Evolutionary conservation across 2,113 vertebrate genomes (phyloP), one percentile per base, ranked within the genome.

Genomic region (Atlantisia rogersi): DNA sequence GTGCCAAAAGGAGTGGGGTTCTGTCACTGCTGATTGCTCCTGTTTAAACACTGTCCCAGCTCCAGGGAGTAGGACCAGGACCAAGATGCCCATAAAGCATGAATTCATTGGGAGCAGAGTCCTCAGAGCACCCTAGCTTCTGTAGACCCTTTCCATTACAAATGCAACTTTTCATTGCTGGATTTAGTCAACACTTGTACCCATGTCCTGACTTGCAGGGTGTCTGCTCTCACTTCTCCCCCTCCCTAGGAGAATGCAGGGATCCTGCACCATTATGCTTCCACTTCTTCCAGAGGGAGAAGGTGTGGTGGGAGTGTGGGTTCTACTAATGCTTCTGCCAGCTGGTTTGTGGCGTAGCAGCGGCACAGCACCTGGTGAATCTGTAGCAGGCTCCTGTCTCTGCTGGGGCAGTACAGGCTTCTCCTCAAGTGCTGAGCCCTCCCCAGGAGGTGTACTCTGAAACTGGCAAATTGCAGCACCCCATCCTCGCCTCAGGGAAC

Each of bases 321-420:
- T 90, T 84, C 64, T 83, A n/a, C 69, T 63, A 16, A 37, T 83
- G 70, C 70, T 92, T 86, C 63, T 94, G 58, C 87, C 58, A 39
- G 55, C 48, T 80, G 82, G 29, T 64, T 85, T 82, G 26, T 65
- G 19, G 74, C 3, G 0, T 42, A 81, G 94, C 84, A 87, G 67
- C 40, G 70, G n/a, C 40, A n/a, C 68, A 52, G 67, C 42, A 11
- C 80, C 71, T 60, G 15, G 29, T 83, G 40, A 40, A 71, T 70
- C 67, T 35, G 1, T 63, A 46, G 19, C 39, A 83, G 55, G 29
- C 74, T 80, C 63, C 64, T 48, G 32, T 52, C 76, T 85, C 53
- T 82, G 31, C 60, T 0, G 0, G 40, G 37, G 55, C 37, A 50
- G 24, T 37, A 37, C 4, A 1, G 44, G 37, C 35, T 85, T 63